Evolutionary conservation across 2,797 vertebrate genomes (phyloP).

Genomic region (Macropodus opercularis): DNA sequence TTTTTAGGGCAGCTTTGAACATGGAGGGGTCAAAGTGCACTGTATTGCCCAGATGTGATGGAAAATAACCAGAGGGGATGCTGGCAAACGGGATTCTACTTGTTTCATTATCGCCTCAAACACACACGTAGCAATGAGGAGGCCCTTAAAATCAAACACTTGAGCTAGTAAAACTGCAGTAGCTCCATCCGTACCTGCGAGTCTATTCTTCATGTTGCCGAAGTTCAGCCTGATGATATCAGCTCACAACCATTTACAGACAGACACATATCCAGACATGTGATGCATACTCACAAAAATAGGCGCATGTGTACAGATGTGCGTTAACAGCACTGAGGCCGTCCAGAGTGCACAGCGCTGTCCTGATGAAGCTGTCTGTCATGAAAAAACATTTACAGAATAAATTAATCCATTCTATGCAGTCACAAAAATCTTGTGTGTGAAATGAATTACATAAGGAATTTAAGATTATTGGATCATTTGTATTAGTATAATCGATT

Average conservation of each 20-base stretch:
- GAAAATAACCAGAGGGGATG: conserved; percentile 67
- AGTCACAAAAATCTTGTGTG: too few relatives aligned
- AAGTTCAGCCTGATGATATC: conserved; percentile 58
- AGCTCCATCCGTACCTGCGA: conserved; percentile 61
- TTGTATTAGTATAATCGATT: neutral
- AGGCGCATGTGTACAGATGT: conserved; percentile 50
- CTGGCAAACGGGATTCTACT: conserved; percentile 52
- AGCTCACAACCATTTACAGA: conserved; percentile 51
- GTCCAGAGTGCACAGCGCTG: conserved; percentile 27
- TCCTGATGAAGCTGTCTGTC: conserved; percentile 13
- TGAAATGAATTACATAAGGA: neutral
- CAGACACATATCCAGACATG: conserved; percentile 37
- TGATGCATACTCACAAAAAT: conserved; percentile 53
- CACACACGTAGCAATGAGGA: conserved; percentile 28
- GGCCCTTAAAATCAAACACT: conserved; percentile 61
- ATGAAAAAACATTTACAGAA: conserved; percentile 19
- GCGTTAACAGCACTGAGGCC: conserved; percentile 41
- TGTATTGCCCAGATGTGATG: conserved; percentile 62
- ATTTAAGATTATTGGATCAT: neutral
- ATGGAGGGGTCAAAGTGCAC: conserved; percentile 55
- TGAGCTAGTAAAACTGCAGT: conserved; percentile 58
- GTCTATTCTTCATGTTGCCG: conserved; percentile 48
- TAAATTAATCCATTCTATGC: neutral
- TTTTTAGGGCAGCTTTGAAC: conserved; percentile 48
- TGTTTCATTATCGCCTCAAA: conserved; percentile 69